Conservation (phyloP, 2,797 vertebrate species). For the Hippoglossus hippoglossus region DNA sequence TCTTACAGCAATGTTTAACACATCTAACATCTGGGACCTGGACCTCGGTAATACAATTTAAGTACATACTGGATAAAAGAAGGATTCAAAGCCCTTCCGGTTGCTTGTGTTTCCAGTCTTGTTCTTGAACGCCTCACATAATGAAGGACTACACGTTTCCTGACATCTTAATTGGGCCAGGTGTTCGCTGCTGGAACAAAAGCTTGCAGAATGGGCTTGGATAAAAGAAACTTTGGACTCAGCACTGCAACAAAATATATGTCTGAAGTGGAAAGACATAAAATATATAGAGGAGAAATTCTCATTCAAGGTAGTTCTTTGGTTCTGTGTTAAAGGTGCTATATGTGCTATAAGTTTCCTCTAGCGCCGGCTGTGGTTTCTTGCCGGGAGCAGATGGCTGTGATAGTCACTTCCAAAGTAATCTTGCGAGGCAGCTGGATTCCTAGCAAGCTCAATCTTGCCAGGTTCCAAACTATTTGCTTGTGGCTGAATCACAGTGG, state of each 20-base stretch:
- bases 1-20: conserved; percentile 68
- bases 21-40: conserved; percentile 40
- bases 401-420: background rate
- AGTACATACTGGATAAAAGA: conserved; percentile 35
- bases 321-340: background rate
- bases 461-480: background rate
- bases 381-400: background rate
- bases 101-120: conserved; percentile 16
- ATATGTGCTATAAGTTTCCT: background rate
- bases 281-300: background rate
- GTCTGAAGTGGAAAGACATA: background rate
- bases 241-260: background rate
- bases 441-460: background rate
- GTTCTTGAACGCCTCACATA: conserved; percentile 22
- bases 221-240: background rate
- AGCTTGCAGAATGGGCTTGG: conserved; percentile 2
- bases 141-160: conserved; percentile 34
- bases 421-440: background rate
- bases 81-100: conserved; percentile 28
- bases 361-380: background rate
- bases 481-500: background rate
- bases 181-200: conserved; percentile 34
- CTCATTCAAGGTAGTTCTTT: background rate
- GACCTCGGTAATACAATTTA: conserved; percentile 50
- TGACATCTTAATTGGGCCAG: conserved; percentile 39